These are phyloP conservation scores for Mamestra brassicae DNA, from an alignment of 2,888 invertebrate species.

Conservation along the genomic window DNA sequence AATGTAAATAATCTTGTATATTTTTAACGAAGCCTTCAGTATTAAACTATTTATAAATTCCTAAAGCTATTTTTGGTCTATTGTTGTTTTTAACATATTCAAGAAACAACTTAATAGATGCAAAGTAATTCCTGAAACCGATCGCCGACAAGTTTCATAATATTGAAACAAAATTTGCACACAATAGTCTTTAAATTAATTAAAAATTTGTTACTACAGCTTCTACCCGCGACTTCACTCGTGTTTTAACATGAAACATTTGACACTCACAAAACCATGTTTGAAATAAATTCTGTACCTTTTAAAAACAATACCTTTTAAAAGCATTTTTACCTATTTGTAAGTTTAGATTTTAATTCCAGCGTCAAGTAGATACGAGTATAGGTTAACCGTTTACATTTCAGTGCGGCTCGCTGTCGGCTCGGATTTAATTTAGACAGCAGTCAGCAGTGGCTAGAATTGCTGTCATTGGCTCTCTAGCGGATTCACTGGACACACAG, in stretches of 20 bases:
- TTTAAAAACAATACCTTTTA: not conserved
- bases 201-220: not conserved
- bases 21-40: not conserved
- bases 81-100: constrained; percentile 1
- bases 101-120: not conserved
- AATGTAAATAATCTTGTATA: not conserved
- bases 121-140: not conserved
- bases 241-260: not conserved
- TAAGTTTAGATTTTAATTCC: constrained; percentile 16
- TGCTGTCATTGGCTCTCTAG: constrained; percentile 48
- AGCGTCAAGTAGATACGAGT: constrained; percentile 15
- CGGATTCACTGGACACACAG: constrained; percentile 36
- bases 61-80: not conserved
- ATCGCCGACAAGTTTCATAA: not conserved
- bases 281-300: not conserved
- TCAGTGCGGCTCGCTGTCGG: constrained; percentile 34
- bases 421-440: constrained; percentile 58
- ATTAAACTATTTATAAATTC: not conserved
- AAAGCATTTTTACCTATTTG: not conserved
- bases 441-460: constrained; percentile 23
- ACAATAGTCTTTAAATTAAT: not conserved
- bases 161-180: not conserved
- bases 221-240: not conserved
- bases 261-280: not conserved
- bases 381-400: constrained; percentile 38